These are phyloP conservation scores for Rhabdomys pumilio DNA, from an alignment of 2,797 vertebrate species.

Conservation along the genomic window DNA sequence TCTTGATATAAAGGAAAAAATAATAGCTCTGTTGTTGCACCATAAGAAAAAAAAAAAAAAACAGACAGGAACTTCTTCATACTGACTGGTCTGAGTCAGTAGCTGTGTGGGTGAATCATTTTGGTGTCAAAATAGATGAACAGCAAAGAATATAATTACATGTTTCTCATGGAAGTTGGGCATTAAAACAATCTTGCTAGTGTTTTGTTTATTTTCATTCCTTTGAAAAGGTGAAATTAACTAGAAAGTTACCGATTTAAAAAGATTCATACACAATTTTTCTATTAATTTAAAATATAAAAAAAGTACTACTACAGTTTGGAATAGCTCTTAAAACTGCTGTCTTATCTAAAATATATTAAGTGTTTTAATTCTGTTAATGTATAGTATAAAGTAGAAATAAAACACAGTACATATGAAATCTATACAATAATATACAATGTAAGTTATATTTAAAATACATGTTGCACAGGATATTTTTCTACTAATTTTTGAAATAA, in stretches of 20 bases:
- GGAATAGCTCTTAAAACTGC: neutral
- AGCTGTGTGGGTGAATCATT: neutral
- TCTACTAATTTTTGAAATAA: neutral
- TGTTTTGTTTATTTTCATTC: constrained; percentile 37
- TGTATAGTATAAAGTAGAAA: neutral
- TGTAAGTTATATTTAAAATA: neutral
- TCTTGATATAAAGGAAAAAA: neutral
- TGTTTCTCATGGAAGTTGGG: constrained; percentile 13
- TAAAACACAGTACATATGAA: neutral
- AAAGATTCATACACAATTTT: neutral
- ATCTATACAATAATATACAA: neutral
- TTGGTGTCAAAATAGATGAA: constrained; percentile 5
- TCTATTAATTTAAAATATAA: neutral
- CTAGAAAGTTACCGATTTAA: neutral
- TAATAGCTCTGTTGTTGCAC: neutral
- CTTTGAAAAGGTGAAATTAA: constrained; percentile 51
- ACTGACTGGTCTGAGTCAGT: neutral
- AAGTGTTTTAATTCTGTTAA: neutral
- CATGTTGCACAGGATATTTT: neutral
- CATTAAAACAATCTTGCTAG: neutral
- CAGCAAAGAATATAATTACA: constrained; percentile 49
- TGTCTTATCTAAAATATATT: neutral
- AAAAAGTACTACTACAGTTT: neutral
- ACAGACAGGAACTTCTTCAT: neutral
- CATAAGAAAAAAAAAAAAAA: constrained; percentile 21